Conservation (phyloP, 2,113 vertebrate genomes). For the Aphyosemion australe region DNA sequence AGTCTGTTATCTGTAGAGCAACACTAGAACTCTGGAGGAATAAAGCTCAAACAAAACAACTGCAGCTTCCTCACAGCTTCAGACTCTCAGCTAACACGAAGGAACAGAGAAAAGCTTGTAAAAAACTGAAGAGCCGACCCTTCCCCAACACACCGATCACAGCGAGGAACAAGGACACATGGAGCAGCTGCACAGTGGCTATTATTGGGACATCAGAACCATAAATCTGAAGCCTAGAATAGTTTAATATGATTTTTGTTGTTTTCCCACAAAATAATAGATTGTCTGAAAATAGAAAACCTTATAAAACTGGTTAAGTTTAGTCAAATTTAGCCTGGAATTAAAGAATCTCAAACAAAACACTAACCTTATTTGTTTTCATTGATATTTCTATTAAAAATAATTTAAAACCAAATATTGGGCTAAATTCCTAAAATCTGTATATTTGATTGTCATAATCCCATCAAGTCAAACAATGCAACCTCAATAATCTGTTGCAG, state of each 20-base stretch:
- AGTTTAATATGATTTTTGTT: no score
- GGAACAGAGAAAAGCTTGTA: constrained; percentile 50
- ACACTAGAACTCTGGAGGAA: constrained; percentile 54
- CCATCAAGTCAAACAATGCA: not conserved
- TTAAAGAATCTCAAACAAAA: no score
- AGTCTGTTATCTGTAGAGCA: constrained; percentile 64
- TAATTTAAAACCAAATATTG: not conserved
- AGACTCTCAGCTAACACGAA: constrained; percentile 58
- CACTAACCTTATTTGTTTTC: no score
- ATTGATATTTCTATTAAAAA: not conserved
- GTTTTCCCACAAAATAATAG: no score
- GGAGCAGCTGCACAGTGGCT: not conserved
- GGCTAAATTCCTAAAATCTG: not conserved
- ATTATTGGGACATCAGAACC: no score
- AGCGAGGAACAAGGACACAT: not conserved
- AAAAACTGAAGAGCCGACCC: constrained; percentile 58
- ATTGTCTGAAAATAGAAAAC: no score
- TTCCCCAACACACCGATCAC: constrained; percentile 27
- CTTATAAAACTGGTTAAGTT: no score
- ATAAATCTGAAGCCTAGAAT: no score
- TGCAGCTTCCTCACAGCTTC: constrained; percentile 25
- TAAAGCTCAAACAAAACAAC: constrained; percentile 61
- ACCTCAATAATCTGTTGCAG: not conserved
- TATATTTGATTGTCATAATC: not conserved
- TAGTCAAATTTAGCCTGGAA: no score